Evolutionary conservation across 2,113 vertebrate species (phyloP).

Genomic region (Scomber scombrus): DNA sequence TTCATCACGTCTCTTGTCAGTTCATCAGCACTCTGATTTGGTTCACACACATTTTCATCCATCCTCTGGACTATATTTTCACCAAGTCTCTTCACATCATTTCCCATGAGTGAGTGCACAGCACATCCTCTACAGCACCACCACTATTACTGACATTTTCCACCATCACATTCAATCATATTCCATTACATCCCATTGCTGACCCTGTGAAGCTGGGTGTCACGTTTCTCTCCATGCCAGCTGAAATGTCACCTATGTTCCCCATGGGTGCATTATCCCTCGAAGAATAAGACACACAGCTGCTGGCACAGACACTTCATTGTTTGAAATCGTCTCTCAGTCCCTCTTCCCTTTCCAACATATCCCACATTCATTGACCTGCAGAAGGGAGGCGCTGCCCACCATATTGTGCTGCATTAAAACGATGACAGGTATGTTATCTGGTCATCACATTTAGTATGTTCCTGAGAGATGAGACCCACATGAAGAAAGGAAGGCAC

Average conservation of each 20-base stretch:
- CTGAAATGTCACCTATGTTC: slow-evolving; percentile 59
- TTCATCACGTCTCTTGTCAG: slow-evolving; percentile 9
- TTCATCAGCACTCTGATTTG: slow-evolving; percentile 22
- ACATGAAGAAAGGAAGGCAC: neutral
- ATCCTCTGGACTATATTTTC: slow-evolving; percentile 20
- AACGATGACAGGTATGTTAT: slow-evolving; percentile 48
- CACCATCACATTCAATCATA: slow-evolving; percentile 64
- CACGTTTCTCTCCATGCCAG: slow-evolving; percentile 29
- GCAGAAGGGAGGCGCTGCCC: slow-evolving; percentile 21
- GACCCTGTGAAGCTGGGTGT: slow-evolving; percentile 44
- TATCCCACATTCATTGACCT: slow-evolving; percentile 1
- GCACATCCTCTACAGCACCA: neutral
- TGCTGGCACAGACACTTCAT: slow-evolving; percentile 25
- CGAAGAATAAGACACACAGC: slow-evolving; percentile 24
- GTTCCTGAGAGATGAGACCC: slow-evolving; percentile 18
- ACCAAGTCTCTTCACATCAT: slow-evolving; percentile 23
- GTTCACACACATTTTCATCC: neutral
- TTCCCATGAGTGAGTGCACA: slow-evolving; percentile 14
- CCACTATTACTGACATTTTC: slow-evolving; percentile 50
- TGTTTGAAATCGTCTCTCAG: slow-evolving; percentile 11
- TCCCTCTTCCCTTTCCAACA: neutral
- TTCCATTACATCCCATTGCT: slow-evolving; percentile 56
- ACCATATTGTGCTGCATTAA: slow-evolving; percentile 44
- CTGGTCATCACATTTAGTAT: slow-evolving; percentile 35
- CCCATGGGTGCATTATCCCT: slow-evolving; percentile 17